Evolutionary conservation across 2,113 vertebrate genomes (phyloP), one percentile per base, ranked within the genome.

Genomic region (Labeo rohita): DNA sequence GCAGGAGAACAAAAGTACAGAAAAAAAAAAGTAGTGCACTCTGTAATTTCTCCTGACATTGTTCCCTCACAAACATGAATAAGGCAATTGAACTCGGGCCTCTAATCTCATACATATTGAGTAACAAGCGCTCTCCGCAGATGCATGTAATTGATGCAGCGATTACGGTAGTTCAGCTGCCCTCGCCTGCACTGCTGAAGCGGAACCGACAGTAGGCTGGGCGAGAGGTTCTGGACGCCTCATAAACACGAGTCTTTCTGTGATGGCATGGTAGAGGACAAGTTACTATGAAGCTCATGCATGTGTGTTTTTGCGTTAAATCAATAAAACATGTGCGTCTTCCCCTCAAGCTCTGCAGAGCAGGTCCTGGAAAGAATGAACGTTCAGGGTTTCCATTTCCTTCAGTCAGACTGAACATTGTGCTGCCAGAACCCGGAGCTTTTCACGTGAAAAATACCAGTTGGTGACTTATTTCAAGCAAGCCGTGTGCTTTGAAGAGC

Each of bases 11-110:
- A 87, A 83, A 84, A 72, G 65, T 72, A 70, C 11, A 0, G 23
- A 79, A 80, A 56, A 36, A 56, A 36, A 52, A 47, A 36, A 65
- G 16, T 56, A 39, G 77, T 49, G 79, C 72, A 76, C 86, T 75
- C 90, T 80, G 76, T 92, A 94, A 94, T 94, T 92, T 91, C 88
- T 28, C 75, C 87, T 91, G 91, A 92, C 90, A 90, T 90, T 85
- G 89, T 81, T 92, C 83, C 86, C 91, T 88, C 87, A 85, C 89
- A 84, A 91, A 92, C 92, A 91, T 86, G 89, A 93, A 93, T 91
- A 93, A 91, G 87, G 87, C 89, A 87, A 74, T 80, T 83, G 78
- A 87, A 84, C 89, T 80, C 49, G 2, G 77, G 72, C 92, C 89
- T 84, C 86, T 91, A 90, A 91, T 89, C 87, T 92, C 85, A 90